Base-by-base conservation (phyloP, 2,888 invertebrate species). In the Phymatocera aterrima region DNA sequence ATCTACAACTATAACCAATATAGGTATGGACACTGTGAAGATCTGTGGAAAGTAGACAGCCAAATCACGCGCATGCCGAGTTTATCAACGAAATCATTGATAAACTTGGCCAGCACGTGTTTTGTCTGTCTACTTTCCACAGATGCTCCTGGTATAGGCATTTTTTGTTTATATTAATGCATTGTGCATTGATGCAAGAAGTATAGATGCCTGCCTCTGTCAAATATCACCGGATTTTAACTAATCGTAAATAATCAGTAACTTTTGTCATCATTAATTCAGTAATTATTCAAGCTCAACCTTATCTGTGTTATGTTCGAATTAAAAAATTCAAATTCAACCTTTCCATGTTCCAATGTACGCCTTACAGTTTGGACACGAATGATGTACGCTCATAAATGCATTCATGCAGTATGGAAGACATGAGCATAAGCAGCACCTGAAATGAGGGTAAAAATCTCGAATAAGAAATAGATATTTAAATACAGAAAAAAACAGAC, bases 371-470 rank as follows among this genome's bases (percentile, higher is more conserved):
- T 91, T 91, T 31, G 92, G 92, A 84, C 92, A 92, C 64, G 89
- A 89, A 80, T 92, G 92, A 79, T 92, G 91, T 4, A 91, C 91
- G 79, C 91, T 92, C 88, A 91, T 89, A 80, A 92, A 91, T 37
- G 91, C 91, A 81, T 90, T 91, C 85, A 92, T 91, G 85, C 92
- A 93, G 84, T 92, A 93, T 6, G 93, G 93, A 79, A 93, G 85
- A 83, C 92, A 93, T 57, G 92, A 92, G 79, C 92, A 92, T 24
- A 91, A 85, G 84, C 91, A 92, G 84, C 92, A 92, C 77, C 93
- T 92, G 86, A 79, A 89, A 40, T 48, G n/a, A 65, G 8, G 3
- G 18, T 65, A 18, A 18, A 24, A 24, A 65, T 40, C 65, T 18
- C 5, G 60, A 12, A 28, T 61, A 12, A 12, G 3, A 28, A 3